phyloP scores from a whole-genome alignment of 2,888 invertebrate species.

The Himalopsyche japonica region DNA sequence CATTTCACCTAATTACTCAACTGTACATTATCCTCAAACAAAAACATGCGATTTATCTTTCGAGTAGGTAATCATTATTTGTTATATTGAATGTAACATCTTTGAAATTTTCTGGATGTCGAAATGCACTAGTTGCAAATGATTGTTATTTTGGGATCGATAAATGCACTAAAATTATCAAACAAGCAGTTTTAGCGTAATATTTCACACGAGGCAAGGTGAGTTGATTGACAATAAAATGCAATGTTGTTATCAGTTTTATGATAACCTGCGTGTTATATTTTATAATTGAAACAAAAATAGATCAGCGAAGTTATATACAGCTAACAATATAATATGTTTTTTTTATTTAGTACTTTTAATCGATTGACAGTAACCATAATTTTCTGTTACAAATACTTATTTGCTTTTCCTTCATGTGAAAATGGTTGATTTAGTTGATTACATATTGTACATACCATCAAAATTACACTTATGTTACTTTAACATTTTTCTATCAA shows the following conservation, averaged over 20 bases:
- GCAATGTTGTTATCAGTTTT: background rate
- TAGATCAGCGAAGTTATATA: background rate
- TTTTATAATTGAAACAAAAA: background rate
- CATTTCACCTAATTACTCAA: no score
- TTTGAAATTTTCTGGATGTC: background rate
- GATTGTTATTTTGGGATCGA: background rate
- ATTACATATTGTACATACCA: no score
- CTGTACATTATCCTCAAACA: no score
- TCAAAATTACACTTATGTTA: no score
- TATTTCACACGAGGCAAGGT: background rate
- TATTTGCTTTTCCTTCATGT: no score
- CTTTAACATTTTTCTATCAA: no score
- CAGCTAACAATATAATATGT: background rate
- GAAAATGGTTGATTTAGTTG: no score
- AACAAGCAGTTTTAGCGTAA: background rate
- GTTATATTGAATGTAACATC: no score
- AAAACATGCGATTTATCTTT: no score
- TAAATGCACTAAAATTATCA: background rate
- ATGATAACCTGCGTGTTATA: background rate
- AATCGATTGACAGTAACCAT: no score
- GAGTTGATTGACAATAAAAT: background rate
- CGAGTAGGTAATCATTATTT: no score
- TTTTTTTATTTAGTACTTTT: background rate
- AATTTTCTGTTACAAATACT: no score
- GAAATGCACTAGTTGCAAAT: background rate